phyloP scores from a whole-genome alignment of 2,797 vertebrate species.

The Spondyliosoma cantharus region DNA sequence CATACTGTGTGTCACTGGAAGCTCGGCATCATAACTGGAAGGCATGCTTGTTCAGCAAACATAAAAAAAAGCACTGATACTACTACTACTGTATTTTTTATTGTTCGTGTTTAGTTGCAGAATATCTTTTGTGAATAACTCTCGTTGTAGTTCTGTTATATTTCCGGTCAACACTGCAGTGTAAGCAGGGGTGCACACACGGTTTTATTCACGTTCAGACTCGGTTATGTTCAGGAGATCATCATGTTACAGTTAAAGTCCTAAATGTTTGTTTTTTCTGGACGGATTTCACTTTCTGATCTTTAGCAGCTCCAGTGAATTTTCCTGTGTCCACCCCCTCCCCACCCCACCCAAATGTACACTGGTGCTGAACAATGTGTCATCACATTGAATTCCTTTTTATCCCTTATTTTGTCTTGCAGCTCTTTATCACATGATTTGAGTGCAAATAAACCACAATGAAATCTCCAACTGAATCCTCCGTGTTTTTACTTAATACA shows the following conservation, averaged over 20 bases:
- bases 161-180: conserved; percentile 44
- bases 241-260: conserved; percentile 12
- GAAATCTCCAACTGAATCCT: conserved; percentile 64
- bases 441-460: conserved; percentile 87
- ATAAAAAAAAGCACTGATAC: conserved; percentile 60
- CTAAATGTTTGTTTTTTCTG: neutral
- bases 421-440: conserved; percentile 83
- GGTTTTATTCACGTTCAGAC: conserved; percentile 37
- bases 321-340: conserved; percentile 36
- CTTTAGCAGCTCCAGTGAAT: conserved; percentile 35
- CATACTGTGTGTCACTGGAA: conserved; percentile 30
- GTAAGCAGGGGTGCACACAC: conserved; percentile 35
- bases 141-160: conserved; percentile 43
- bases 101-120: conserved; percentile 46
- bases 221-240: conserved; percentile 14
- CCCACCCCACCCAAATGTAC: conserved; percentile 43
- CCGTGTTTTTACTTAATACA: too few relatives aligned
- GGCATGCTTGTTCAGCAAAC: conserved; percentile 46
- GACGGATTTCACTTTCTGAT: conserved; percentile 39
- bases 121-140: conserved; percentile 43
- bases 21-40: conserved; percentile 44
- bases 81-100: conserved; percentile 39
- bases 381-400: conserved; percentile 74
- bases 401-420: conserved; percentile 74
- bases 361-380: conserved; percentile 82